Conservation (phyloP, 2,113 vertebrate species). For the Albula goreensis region DNA sequence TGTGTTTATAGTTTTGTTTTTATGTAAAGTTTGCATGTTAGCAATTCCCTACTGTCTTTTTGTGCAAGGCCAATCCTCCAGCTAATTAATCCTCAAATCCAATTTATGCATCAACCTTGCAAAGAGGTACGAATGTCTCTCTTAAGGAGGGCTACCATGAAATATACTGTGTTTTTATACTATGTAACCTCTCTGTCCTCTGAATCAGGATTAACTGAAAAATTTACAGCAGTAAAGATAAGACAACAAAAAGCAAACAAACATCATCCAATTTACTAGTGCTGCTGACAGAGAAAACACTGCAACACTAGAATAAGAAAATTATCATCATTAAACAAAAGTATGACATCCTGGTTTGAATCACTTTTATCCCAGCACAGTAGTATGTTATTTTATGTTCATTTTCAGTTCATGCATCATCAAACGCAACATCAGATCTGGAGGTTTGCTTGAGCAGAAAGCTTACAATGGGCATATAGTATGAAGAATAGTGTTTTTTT, state of each 20-base stretch:
- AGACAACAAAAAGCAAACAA: background rate
- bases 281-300: too few species aligned
- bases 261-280: background rate
- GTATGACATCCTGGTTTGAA: too few species aligned
- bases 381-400: too few species aligned
- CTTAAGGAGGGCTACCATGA: background rate
- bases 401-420: too few species aligned
- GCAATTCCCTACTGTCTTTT: background rate
- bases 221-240: background rate
- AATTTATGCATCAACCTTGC: slow-evolving; percentile 13
- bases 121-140: background rate
- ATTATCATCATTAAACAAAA: too few species aligned
- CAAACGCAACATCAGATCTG: too few species aligned
- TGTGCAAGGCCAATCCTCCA: slow-evolving; percentile 17
- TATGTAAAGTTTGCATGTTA: background rate
- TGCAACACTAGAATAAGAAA: too few species aligned
- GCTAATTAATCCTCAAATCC: slow-evolving; percentile 31
- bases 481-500: too few species aligned
- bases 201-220: background rate
- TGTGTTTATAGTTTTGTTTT: background rate
- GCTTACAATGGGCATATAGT: too few species aligned
- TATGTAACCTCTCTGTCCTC: background rate
- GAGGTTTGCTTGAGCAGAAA: too few species aligned
- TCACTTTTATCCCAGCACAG: too few species aligned
- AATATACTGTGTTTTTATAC: background rate